Evolutionary conservation across 2,888 invertebrate species (phyloP), one percentile per base, ranked within the genome.

Genomic region (Tenthredo amoena): DNA sequence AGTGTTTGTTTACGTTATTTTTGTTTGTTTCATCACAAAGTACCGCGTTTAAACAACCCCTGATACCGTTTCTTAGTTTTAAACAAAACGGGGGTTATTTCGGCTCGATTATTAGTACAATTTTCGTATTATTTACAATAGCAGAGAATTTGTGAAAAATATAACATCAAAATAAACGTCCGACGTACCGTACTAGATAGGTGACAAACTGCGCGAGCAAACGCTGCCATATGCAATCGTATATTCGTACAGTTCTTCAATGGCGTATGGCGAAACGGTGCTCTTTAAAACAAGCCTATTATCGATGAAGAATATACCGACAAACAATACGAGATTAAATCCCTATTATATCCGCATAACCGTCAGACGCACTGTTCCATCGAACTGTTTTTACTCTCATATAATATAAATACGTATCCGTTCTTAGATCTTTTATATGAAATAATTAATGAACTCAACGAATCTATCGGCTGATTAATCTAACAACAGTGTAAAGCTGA

Each of bases 141-240:
- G n/a, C 58, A 21, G 9, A 34, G n/a, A n/a, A 50, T 81, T 62
- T 15, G 26, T 9, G n/a, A 62, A 62, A 62, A 62, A 81, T 55
- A 65, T 55, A 68, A 83, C 31, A 71, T 71, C 18, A 68, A 83
- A 83, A 71, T 83, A 47, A 83, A 40, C 68, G n/a, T 47, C 68
- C 47, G 9, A 68, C 47, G 31, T 43, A 40, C 47, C 47, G 47
- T 15, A 47, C 47, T 47, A 47, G 18, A 12, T 58, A n/a, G 26
- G 65, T 50, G 68, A 58, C 31, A 81, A 37, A 68, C 68, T 83
- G 68, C 31, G 31, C 26, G 34, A 47, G 77, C 50, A 55, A 31
- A 83, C 81, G 81, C 68, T 83, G 83, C 83, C 83, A 83, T 83
- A 65, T 83, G 83, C 83, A 83, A 68, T 79, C 40, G 65, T 34